Evolutionary conservation across 2,888 invertebrate species (phyloP), one percentile per base, ranked within the genome.

Genomic region (Noctua comes): DNA sequence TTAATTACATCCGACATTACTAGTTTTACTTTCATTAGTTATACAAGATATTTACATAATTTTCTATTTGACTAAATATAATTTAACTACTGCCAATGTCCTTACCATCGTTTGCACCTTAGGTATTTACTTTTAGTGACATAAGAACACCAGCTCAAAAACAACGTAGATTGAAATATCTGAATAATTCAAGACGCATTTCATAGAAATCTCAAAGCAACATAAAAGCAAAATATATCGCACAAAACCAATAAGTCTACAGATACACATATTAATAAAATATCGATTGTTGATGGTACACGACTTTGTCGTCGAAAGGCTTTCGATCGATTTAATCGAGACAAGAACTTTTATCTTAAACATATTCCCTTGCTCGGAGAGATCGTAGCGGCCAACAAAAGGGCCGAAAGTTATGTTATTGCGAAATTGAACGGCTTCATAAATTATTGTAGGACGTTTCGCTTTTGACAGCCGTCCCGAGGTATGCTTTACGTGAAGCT

Each of bases 11-110:
- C 92, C 90, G 93, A 94, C 93, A 92, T 92, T 91, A 91, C 91
- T 92, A 91, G 94, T 92, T 91, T 92, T 89, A 94, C 95, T 96
- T 96, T 96, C 95, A 93, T 95, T 93, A 94, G 93, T 95, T 95
- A 94, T 93, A 95, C 94, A 95, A 95, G 91, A 92, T 89, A 92
- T 93, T 93, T 93, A 92, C 91, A 91, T 92, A 93, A 91, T 92
- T 91, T 90, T 91, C 91, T 91, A 90, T 89, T 89, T 87, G 87
- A 86, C 57, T 82, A 85, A 88, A 88, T 90, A 84, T 85, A 87
- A 88, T 88, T 36, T 76, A 82, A 85, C 79, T 78, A 79, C 69
- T 71, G 72, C 65, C 40, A 66, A 48, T 62, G 76, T 80, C 82
- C 83, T 85, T 80, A 83, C 76, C 73, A 74, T 40, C 81, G 46